A percentile compares a stretch with the other conserved stretches of the same genome.
These are phyloP conservation scores for Eupristina koningsbergeri DNA, from an alignment of 1,140 invertebrate genomes.

Conservation along the genomic window DNA sequence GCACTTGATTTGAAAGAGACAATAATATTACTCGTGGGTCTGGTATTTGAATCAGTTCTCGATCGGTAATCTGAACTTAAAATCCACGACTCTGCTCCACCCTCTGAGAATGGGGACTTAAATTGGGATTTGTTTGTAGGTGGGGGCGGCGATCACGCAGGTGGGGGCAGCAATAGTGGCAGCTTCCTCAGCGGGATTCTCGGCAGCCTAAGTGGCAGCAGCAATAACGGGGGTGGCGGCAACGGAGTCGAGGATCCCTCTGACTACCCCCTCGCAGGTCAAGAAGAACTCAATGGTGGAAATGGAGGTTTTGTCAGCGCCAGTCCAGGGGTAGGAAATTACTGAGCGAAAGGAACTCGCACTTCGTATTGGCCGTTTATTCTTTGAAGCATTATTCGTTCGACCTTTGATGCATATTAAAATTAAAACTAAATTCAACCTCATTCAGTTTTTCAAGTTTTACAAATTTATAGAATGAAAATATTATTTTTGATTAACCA, in stretches of 20 bases:
- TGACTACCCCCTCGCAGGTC: slow-evolving; percentile 47
- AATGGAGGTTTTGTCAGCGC: slow-evolving; percentile 60
- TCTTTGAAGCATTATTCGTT: slow-evolving; percentile 38
- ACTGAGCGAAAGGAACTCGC: slow-evolving; percentile 52
- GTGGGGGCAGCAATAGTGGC: slow-evolving; percentile 47
- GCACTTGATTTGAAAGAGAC: too few species aligned
- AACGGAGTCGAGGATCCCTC: slow-evolving; percentile 58
- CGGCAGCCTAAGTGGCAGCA: slow-evolving; percentile 54
- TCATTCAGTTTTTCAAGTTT: not conserved
- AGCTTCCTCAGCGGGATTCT: slow-evolving; percentile 56
- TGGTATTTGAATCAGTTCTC: too few species aligned
- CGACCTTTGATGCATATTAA: not conserved
- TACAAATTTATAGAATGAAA: too few species aligned
- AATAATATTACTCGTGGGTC: too few species aligned
- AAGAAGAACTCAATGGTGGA: slow-evolving; percentile 37
- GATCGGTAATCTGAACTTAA: too few species aligned
- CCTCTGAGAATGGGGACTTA: too few species aligned
- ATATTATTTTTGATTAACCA: too few species aligned
- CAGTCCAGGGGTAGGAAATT: slow-evolving; percentile 67
- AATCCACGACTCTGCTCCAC: too few species aligned
- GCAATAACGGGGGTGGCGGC: slow-evolving; percentile 62
- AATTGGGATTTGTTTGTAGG: not conserved
- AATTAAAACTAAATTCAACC: not conserved
- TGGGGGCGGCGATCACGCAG: not conserved
- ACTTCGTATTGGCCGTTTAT: not conserved